These are phyloP conservation scores for Pemphigus obesinymphae DNA, from an alignment of 1,140 invertebrate genomes.

Conservation along the genomic window DNA sequence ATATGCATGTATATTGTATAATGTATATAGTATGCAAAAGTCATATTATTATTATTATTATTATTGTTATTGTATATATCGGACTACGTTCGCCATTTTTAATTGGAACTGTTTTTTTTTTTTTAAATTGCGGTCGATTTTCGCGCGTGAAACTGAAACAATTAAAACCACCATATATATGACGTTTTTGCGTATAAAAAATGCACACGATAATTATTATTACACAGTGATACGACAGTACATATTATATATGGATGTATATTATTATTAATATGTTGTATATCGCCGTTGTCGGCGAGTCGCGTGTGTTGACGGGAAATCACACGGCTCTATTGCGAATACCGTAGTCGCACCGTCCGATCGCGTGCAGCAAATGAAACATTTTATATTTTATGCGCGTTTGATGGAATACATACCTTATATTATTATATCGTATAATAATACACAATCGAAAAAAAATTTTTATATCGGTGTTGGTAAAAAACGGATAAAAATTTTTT, in stretches of 20 bases:
- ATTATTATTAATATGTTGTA: background rate
- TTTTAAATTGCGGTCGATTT: background rate
- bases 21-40: too few relatives aligned
- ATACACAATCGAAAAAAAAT: background rate
- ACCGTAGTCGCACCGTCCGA: background rate
- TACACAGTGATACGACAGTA: background rate
- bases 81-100: background rate
- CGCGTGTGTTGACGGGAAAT: background rate
- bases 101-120: background rate
- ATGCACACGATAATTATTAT: background rate
- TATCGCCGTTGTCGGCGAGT: background rate
- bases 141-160: background rate
- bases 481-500: background rate
- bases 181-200: background rate
- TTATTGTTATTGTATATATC: too few relatives aligned
- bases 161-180: background rate
- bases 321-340: background rate
- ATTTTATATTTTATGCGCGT: too few relatives aligned
- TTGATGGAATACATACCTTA: too few relatives aligned
- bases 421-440: background rate
- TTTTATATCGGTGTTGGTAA: background rate
- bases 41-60: background rate
- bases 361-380: background rate
- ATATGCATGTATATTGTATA: too few relatives aligned
- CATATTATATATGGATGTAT: background rate